These are phyloP conservation scores for Glaucidium brasilianum DNA, from an alignment of 2,113 vertebrate genomes.

Conservation along the genomic window DNA sequence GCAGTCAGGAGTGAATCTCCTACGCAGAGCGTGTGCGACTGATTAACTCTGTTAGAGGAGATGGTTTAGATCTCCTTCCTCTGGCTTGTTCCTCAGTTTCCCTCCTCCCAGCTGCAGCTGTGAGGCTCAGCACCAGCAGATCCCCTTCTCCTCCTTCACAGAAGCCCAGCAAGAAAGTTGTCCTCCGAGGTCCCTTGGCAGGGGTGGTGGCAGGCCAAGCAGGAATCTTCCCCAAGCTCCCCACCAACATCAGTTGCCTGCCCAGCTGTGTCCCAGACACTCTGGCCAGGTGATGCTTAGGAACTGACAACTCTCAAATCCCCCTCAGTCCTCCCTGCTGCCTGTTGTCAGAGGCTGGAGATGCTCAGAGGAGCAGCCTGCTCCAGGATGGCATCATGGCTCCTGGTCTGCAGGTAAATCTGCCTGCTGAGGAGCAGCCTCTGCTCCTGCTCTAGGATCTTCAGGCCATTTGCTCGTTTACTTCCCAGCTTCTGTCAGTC, in stretches of 20 bases:
- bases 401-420: not conserved
- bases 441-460: not conserved
- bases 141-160: not conserved
- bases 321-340: not conserved
- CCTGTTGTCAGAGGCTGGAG: not conserved
- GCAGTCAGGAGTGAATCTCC: slow-evolving; percentile 31
- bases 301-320: not conserved
- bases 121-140: not conserved
- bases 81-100: not conserved
- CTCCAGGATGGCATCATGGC: not conserved
- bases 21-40: not conserved
- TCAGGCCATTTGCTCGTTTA: not conserved
- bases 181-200: not conserved
- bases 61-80: not conserved
- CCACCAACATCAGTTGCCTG: not conserved
- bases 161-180: not conserved
- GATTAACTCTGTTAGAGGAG: not conserved
- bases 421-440: not conserved
- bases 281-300: not conserved
- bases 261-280: not conserved
- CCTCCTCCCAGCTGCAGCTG: not conserved
- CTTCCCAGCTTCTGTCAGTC: not conserved
- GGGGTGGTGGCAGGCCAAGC: too few species aligned
- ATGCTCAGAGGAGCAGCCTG: not conserved
- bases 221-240: not conserved